Conservation (phyloP, 2,888 invertebrate species). For the Synanthedon andrenaeformis region DNA sequence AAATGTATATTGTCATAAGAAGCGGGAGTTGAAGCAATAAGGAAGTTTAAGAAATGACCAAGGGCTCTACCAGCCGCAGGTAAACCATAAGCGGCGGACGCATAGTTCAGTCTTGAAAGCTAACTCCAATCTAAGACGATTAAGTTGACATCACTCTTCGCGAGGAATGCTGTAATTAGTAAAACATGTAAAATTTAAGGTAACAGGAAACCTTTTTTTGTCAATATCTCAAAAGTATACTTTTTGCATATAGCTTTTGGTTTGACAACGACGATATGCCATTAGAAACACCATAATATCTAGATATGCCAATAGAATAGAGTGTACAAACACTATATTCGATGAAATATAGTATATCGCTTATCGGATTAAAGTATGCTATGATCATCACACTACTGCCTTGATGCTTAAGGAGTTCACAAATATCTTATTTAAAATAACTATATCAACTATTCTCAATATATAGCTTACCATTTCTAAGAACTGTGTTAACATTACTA, state of each 20-base stretch:
- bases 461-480: constrained; percentile 28
- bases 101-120: constrained; percentile 27
- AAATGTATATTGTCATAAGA: constrained; percentile 39
- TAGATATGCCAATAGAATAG: no score
- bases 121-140: constrained; percentile 37
- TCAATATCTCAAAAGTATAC: no score
- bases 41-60: constrained; percentile 45
- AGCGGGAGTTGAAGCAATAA: constrained; percentile 30
- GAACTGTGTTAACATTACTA: constrained; percentile 24
- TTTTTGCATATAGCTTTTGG: no score
- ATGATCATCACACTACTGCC: no score
- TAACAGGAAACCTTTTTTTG: neutral
- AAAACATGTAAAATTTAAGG: constrained; percentile 3
- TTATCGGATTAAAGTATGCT: no score
- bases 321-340: no score
- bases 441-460: neutral
- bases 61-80: constrained; percentile 45
- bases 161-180: constrained; percentile 20
- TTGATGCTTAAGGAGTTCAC: no score
- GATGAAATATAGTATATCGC: no score
- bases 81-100: constrained; percentile 35
- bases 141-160: constrained; percentile 23
- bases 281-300: no score
- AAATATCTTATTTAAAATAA: no score
- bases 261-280: no score